phyloP scores from a whole-genome alignment of 2,797 vertebrate genomes.

The Stomatorhinus walkeri region DNA sequence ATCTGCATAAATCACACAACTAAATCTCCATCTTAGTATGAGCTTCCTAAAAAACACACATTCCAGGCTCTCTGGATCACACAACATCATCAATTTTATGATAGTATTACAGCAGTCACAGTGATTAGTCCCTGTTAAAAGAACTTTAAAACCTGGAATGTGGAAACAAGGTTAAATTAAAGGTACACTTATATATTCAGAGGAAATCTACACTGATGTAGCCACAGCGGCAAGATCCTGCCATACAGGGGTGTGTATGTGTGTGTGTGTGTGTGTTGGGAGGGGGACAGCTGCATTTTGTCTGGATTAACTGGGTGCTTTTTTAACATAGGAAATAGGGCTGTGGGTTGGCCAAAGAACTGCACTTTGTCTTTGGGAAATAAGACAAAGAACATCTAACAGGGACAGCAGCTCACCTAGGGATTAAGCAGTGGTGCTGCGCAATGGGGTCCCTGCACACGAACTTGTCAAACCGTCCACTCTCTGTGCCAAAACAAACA shows the following conservation, averaged over 20 bases:
- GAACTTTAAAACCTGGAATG: conserved; percentile 32
- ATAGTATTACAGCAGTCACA: conserved; percentile 21
- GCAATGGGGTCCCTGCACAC: conserved; percentile 20
- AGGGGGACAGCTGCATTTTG: conserved; percentile 59
- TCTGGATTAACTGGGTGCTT: conserved; percentile 51
- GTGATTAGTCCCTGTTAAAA: conserved; percentile 21
- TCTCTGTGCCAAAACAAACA: conserved; percentile 4
- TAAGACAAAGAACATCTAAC: conserved; percentile 14
- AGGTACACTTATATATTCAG: conserved; percentile 39
- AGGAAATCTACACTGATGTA: conserved; percentile 46
- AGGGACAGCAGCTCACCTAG: conserved; percentile 40
- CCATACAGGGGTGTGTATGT: background rate
- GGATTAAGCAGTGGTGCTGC: conserved; percentile 31
- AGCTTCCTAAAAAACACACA: background rate
- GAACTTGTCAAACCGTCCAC: conserved; percentile 8
- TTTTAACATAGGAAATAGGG: conserved; percentile 44
- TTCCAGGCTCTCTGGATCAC: conserved; percentile 16
- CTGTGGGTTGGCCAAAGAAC: conserved; percentile 40
- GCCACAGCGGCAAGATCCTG: background rate
- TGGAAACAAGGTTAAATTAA: conserved; percentile 41
- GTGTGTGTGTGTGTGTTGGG: background rate
- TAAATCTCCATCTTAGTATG: conserved; percentile 17
- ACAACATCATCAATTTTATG: conserved; percentile 25
- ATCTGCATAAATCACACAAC: background rate
- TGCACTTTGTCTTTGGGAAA: conserved; percentile 23